Percentiles rank a stretch among this genome's conserved stretches.
Evolutionary conservation across 2,797 vertebrate genomes (phyloP).

Genomic region (Danio kyathit): DNA sequence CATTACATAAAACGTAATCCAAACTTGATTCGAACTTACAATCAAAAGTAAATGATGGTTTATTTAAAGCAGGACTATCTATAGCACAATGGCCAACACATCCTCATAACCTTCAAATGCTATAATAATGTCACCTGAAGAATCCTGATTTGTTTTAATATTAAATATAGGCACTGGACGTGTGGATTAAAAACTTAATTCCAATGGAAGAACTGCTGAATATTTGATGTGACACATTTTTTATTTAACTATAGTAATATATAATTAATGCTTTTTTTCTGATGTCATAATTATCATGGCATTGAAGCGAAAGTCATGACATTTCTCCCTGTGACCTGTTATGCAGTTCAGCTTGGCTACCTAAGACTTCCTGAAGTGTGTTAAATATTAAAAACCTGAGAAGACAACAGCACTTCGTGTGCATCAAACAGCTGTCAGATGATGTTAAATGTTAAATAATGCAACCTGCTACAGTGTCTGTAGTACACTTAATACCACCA

Average conservation of each 20-base stretch:
- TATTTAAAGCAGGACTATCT: background rate
- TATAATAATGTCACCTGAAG: background rate
- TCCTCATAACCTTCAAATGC: constrained; percentile 8
- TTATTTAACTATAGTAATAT: constrained; percentile 33
- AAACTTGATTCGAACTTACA: constrained; percentile 5
- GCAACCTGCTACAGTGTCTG: constrained; percentile 32
- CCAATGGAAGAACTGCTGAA: background rate
- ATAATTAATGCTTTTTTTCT: constrained; percentile 15
- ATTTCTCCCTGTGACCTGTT: background rate
- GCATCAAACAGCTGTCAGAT: constrained; percentile 72
- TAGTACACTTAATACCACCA: constrained; percentile 71
- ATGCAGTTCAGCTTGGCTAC: background rate
- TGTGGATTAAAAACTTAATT: background rate
- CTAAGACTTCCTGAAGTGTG: constrained; percentile 59
- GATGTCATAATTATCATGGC: constrained; percentile 5
- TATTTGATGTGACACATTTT: constrained; percentile 36
- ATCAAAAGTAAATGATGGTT: background rate
- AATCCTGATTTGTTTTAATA: constrained; percentile 18
- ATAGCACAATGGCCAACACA: background rate
- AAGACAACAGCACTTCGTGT: constrained; percentile 71
- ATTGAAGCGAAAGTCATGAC: constrained; percentile 5
- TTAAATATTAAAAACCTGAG: constrained; percentile 76
- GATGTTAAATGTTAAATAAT: constrained; percentile 78
- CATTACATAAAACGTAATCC: background rate
- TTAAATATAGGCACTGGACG: background rate